Conservation (phyloP, 2,888 invertebrate genomes). For the Autographa pulchrina region DNA sequence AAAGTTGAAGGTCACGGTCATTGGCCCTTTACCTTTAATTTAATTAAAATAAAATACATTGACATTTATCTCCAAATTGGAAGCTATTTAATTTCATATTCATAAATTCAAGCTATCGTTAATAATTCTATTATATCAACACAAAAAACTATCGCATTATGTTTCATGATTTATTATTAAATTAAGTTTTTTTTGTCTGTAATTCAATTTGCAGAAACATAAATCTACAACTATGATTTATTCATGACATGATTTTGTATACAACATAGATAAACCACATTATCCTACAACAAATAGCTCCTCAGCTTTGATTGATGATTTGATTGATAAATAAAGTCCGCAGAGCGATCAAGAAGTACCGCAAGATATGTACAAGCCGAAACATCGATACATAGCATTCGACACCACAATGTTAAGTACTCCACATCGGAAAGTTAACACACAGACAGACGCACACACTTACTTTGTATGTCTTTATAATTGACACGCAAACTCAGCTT, state of each 20-base stretch:
- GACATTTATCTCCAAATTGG: background rate
- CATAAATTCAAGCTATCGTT: background rate
- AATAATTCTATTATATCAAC: background rate
- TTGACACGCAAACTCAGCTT: slow-evolving; percentile 80
- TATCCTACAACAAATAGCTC: background rate
- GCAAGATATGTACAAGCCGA: slow-evolving; percentile 44
- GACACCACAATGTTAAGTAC: slow-evolving; percentile 32
- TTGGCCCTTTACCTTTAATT: background rate
- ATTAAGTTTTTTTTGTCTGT: background rate
- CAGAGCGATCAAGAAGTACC: background rate
- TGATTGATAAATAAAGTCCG: background rate
- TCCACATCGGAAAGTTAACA: slow-evolving; percentile 51
- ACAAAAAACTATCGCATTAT: background rate
- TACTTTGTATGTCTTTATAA: slow-evolving; percentile 74
- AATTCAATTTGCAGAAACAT: background rate
- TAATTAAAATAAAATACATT: background rate
- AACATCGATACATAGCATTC: slow-evolving; percentile 50
- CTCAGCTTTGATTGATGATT: background rate
- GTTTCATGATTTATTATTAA: background rate
- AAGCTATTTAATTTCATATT: background rate
- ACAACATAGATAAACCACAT: background rate
- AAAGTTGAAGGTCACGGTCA: background rate
- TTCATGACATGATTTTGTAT: background rate
- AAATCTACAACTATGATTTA: background rate
- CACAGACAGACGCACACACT: slow-evolving; percentile 62